A percentile compares a stretch with the other conserved stretches of the same genome.
These are phyloP conservation scores for Dendrolimus kikuchii DNA, from an alignment of 1,140 invertebrate genomes.

Conservation along the genomic window DNA sequence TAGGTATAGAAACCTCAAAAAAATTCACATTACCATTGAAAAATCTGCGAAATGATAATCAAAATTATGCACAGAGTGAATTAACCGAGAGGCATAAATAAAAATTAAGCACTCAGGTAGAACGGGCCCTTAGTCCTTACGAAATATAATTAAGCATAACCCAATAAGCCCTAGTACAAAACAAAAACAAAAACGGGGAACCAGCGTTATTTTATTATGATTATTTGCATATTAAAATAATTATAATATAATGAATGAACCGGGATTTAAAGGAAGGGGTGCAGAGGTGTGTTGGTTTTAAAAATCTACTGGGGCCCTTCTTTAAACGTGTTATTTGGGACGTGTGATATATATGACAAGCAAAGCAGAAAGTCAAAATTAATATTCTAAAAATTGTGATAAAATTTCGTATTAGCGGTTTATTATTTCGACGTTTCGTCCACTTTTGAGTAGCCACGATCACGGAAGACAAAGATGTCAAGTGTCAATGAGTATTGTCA, in stretches of 20 bases:
- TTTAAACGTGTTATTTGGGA: too few species aligned
- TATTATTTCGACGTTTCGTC: too few species aligned
- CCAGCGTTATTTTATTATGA: conserved; percentile 35
- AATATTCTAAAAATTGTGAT: too few species aligned
- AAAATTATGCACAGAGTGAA: conserved; percentile 26
- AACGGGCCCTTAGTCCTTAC: conserved; percentile 15
- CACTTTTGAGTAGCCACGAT: too few species aligned
- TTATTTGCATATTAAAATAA: conserved; percentile 47
- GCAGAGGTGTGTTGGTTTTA: too few species aligned
- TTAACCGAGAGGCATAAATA: conserved; percentile 27
- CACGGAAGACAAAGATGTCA: too few species aligned
- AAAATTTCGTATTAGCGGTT: too few species aligned
- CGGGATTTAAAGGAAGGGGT: conserved; percentile 1
- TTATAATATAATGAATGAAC: conserved; percentile 15
- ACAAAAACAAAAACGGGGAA: conserved; percentile 25
- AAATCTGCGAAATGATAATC: conserved; percentile 16
- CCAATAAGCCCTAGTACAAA: conserved; percentile 26
- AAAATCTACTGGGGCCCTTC: too few species aligned
- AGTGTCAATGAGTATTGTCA: too few species aligned
- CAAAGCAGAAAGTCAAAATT: too few species aligned
- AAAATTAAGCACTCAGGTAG: conserved; percentile 24
- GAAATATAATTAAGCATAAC: conserved; percentile 38
- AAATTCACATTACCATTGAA: conserved; percentile 2
- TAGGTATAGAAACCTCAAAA: neutral
- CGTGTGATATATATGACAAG: too few species aligned